Conservation (phyloP, 35 echinoderm and acorn worm genomes). For the Lytechinus pictus region DNA sequence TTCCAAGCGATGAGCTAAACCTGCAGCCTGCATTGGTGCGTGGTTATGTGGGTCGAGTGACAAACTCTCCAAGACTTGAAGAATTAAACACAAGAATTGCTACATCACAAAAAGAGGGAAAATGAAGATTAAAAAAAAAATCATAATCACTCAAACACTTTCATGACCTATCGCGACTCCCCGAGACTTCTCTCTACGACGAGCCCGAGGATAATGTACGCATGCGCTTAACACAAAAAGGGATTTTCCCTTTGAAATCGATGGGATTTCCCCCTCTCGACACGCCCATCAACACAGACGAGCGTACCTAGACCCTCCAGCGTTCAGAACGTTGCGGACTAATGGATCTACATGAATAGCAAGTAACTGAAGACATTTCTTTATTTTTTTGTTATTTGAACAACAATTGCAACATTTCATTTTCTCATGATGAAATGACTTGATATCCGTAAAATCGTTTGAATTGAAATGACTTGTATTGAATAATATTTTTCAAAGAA, state of each 20-base stretch:
- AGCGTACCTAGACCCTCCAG: too few species aligned
- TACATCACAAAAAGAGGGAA: slow-evolving; percentile 1
- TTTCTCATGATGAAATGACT: too few species aligned
- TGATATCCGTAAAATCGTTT: too few species aligned
- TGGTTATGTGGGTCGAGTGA: slow-evolving; percentile 65
- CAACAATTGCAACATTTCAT: too few species aligned
- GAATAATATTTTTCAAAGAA: too few species aligned
- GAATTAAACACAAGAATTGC: slow-evolving; percentile 63
- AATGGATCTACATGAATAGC: too few species aligned
- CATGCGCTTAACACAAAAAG: not conserved
- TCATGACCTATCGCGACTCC: not conserved
- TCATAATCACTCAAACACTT: not conserved
- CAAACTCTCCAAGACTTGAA: slow-evolving; percentile 66
- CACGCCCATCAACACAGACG: too few species aligned
- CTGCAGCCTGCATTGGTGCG: slow-evolving; percentile 61
- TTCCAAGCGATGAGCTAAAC: slow-evolving; percentile 62
- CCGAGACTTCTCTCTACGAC: not conserved
- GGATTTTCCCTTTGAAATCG: not conserved
- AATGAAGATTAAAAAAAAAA: not conserved
- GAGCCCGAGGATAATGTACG: not conserved
- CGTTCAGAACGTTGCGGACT: too few species aligned
- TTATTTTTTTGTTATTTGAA: too few species aligned
- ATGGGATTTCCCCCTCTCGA: too few species aligned
- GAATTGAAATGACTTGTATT: too few species aligned
- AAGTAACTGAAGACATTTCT: too few species aligned